Evolutionary conservation across 1,140 invertebrate species (phyloP), one percentile per base, ranked within the genome.

Genomic region (Drosophila guanche): DNA sequence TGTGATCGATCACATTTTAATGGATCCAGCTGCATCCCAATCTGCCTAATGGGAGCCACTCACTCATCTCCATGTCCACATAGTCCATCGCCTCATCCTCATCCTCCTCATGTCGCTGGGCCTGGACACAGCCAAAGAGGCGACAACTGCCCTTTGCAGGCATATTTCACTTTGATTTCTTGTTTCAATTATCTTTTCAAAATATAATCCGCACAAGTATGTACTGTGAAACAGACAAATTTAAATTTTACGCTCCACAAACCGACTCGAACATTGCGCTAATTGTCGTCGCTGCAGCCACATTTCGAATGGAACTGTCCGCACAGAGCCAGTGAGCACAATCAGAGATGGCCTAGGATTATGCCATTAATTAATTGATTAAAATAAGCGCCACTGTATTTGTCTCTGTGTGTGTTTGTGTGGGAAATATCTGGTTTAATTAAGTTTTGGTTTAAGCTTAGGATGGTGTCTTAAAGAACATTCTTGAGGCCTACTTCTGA

Each of bases 1-100:
- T 62, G 47, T 88, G 83, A 86, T 86, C 83, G 83, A 86, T 86
- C 83, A 60, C 62, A 78, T 72, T 86, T 86, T 83, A 88, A 86
- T 86, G 83, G 83, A 65, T 48, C 41, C 73, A 70, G 66, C 33
- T 63, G 70, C 37, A 54, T 42, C 57, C 23, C 33, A 25, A 37
- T 23, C 47, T 29, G n/a, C 23, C 7, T 25, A 6, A 14, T 25
- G 43, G 14, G 40, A 4, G 42, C 27, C n/a, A 88, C 83, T 88
- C 80, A 88, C 83, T 83, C 78, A 89, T 88, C 53, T 89, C 75
- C 68, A 86, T 88, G 52, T 89, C 78, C 62, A 86, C 74, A 45
- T 80, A 86, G 46, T 80, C 80, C 60, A 50, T 42, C n/a, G 53
- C 62, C 53, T 16, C 55, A 25, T 62, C 51, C 22, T 57, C 62